Conservation (phyloP, 1,140 invertebrate species). For the Aphelinus certus region DNA sequence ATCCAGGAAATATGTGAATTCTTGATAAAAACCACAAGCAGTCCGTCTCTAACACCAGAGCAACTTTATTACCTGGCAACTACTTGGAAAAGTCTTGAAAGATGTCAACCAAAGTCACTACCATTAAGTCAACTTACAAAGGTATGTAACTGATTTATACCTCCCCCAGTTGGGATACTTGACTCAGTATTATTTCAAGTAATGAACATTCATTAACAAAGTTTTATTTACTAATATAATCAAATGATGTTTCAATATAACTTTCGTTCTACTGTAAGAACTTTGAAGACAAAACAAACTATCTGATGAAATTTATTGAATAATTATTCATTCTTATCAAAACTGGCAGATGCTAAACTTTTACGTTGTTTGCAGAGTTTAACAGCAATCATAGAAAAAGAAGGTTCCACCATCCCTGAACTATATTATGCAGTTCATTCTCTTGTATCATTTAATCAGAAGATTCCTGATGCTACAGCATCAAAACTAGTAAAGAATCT, state of each 20-base stretch:
- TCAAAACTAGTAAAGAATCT: conserved; percentile 72
- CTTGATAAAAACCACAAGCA: conserved; percentile 55
- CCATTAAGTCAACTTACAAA: conserved; percentile 50
- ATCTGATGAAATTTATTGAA: conserved; percentile 35
- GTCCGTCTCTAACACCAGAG: conserved; percentile 62
- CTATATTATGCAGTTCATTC: conserved; percentile 63
- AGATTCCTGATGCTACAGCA: conserved; percentile 63
- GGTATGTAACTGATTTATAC: conserved; percentile 46
- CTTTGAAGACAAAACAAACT: conserved; percentile 51
- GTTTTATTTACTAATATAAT: conserved; percentile 24
- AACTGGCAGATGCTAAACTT: background rate
- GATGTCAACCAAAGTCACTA: conserved; percentile 58
- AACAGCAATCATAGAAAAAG: conserved; percentile 60
- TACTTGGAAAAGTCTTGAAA: conserved; percentile 64
- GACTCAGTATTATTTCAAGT: background rate
- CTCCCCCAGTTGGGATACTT: no score
- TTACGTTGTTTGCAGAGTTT: conserved; percentile 55
- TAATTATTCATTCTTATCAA: background rate
- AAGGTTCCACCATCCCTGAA: conserved; percentile 61
- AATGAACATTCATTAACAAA: conserved; percentile 9
- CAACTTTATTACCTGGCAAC: conserved; percentile 67
- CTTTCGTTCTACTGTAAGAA: conserved; percentile 59
- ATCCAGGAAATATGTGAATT: conserved; percentile 69
- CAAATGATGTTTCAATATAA: conserved; percentile 54
- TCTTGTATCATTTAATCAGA: conserved; percentile 57